Conservation (phyloP, 2,888 invertebrate genomes). For the Melanophora roralis region DNA sequence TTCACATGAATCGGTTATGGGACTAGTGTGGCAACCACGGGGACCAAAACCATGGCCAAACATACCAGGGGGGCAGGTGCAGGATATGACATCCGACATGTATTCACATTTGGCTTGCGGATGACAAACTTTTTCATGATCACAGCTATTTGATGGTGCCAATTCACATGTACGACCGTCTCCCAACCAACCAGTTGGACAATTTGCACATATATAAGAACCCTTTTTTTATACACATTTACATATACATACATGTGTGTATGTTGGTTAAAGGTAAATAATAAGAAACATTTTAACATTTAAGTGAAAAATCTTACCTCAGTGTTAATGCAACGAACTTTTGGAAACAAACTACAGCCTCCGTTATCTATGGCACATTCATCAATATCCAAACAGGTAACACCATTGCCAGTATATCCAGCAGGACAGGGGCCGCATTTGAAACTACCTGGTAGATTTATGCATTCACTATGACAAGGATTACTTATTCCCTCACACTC, state of each 20-base stretch:
- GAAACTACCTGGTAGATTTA: constrained; percentile 93
- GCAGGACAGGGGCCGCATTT: constrained; percentile 91
- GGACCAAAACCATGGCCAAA: constrained; percentile 89
- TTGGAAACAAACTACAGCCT: constrained; percentile 89
- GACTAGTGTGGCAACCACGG: constrained; percentile 82
- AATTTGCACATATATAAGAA: constrained; percentile 89
- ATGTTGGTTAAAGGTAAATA: too few species aligned
- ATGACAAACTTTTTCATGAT: constrained; percentile 82
- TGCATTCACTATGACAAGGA: constrained; percentile 89
- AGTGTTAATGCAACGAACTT: constrained; percentile 92
- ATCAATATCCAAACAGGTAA: constrained; percentile 90
- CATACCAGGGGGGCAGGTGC: constrained; percentile 88
- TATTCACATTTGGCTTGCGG: constrained; percentile 88
- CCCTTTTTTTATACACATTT: constrained; percentile 79
- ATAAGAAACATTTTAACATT: too few species aligned
- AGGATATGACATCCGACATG: constrained; percentile 82
- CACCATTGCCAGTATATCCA: constrained; percentile 93
- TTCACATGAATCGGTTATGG: constrained; percentile 77
- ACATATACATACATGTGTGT: too few species aligned
- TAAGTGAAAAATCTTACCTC: constrained; percentile 77
- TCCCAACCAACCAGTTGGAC: constrained; percentile 92
- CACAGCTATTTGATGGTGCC: constrained; percentile 69
- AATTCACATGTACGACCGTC: constrained; percentile 85
- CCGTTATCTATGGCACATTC: constrained; percentile 91
- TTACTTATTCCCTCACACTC: constrained; percentile 86